Percentiles rank a stretch among this genome's conserved stretches.
These are phyloP conservation scores for Priocnemis perturbator DNA, from an alignment of 2,888 invertebrate genomes.

Conservation along the genomic window DNA sequence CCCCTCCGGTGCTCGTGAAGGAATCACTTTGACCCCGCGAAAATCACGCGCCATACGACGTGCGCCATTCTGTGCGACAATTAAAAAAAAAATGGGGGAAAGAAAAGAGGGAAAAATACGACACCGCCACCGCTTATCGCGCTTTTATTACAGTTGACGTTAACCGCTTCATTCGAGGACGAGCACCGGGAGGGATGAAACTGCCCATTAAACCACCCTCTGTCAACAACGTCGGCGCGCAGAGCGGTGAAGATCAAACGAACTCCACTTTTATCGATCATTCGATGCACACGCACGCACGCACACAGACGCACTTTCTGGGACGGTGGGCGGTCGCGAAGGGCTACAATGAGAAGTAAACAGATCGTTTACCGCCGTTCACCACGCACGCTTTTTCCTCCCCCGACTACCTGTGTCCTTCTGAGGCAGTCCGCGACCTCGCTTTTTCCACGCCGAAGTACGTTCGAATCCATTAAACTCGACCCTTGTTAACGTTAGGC, in stretches of 20 bases:
- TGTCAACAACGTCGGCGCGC: conserved; percentile 18
- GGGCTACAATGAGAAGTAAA: conserved; percentile 34
- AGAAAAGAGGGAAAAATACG: neutral
- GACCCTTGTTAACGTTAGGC: neutral
- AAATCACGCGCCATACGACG: no score
- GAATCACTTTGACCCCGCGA: no score
- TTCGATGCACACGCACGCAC: conserved; percentile 17
- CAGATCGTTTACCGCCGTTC: conserved; percentile 34
- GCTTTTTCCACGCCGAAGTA: conserved; percentile 1
- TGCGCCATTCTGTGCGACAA: no score
- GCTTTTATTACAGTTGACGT: conserved; percentile 31
- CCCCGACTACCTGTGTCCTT: neutral
- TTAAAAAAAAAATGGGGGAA: neutral
- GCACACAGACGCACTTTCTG: no score
- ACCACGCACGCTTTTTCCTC: neutral
- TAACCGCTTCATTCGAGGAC: conserved; percentile 35
- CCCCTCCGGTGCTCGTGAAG: no score
- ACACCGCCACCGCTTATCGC: conserved; percentile 4
- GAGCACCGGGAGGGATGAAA: no score
- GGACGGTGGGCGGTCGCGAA: conserved; percentile 9
- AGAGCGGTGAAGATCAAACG: conserved; percentile 17
- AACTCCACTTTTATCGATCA: conserved; percentile 34
- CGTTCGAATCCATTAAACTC: conserved; percentile 31
- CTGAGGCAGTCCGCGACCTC: no score
- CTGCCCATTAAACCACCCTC: conserved; percentile 1